Conservation (phyloP, 1,140 invertebrate species). For the Patella vulgata region DNA sequence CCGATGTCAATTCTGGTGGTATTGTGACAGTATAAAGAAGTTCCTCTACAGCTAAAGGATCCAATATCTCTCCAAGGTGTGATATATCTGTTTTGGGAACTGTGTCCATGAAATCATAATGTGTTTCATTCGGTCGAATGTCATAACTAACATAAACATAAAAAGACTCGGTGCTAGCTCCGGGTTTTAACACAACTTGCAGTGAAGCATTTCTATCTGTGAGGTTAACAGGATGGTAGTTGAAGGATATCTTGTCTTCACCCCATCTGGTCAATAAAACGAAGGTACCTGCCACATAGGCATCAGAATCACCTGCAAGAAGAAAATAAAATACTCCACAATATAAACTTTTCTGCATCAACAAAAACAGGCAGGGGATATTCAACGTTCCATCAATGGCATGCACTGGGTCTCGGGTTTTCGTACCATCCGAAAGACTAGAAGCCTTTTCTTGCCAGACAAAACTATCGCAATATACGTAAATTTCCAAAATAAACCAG, state of each 20-base stretch:
- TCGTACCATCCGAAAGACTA: no score
- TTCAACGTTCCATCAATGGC: not conserved
- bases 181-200: conserved; percentile 44
- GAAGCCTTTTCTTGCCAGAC: no score
- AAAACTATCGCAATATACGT: no score
- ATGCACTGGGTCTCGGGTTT: no score
- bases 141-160: conserved; percentile 55
- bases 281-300: conserved; percentile 29
- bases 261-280: conserved; percentile 30
- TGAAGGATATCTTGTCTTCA: conserved; percentile 34
- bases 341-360: no score
- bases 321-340: not conserved
- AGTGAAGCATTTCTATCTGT: conserved; percentile 52
- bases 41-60: conserved; percentile 13
- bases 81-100: conserved; percentile 38
- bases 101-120: conserved; percentile 48
- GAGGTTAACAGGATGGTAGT: conserved; percentile 58
- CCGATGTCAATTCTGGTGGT: conserved; percentile 43
- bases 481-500: no score
- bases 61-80: conserved; percentile 6
- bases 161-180: conserved; percentile 35
- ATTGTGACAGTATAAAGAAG: conserved; percentile 50
- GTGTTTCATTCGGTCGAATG: conserved; percentile 55
- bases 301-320: conserved; percentile 21
- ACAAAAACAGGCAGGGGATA: no score